Base-by-base conservation (phyloP, 2,888 invertebrate genomes). In the Drosophila falleni region DNA sequence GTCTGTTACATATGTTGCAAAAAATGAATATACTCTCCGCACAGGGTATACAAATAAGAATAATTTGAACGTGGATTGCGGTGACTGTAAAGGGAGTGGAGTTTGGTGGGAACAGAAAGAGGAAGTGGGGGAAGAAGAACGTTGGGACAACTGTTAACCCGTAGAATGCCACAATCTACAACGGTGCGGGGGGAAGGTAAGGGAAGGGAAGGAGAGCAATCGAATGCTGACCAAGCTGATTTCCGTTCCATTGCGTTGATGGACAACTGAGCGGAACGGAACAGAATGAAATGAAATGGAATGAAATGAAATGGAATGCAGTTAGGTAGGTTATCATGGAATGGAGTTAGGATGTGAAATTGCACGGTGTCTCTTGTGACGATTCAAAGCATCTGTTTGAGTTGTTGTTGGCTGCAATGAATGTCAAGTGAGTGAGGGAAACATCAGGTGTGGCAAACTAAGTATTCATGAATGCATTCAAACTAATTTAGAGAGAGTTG, bases 201-300 rank as follows among this genome's bases (percentile, higher is more conserved):
- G 19, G 19, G 1, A 19, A 2, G 19, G 19, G 19, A 19, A 19
- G 2, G 41, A 11, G 35, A 2, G 35, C 16, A 65, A 66, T 66
- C 39, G 66, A 70, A 62, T 65, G 69, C 74, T 77, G 69, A 74
- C 64, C 56, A 64, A 51, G 53, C 66, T 69, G 56, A 74, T 76
- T 74, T 76, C 69, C 69, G 50, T 62, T 56, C 67, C 73, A 73
- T 67, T 64, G 72, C 54, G 51, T 55, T 44, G 63, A 59, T 58
- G 71, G 47, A 66, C 46, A 50, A 53, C 23, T 26, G 50, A 16
- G 29, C 16, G 16, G 13, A 19, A 37, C 5, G 15, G 23, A n/a
- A 41, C 26, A 16, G n/a, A 33, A 13, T 16, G 16, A 3, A 31
- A 5, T n/a, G 49, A 5, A n/a, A 35, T 5, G 11, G 19, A 15